These are phyloP conservation scores for Planiliza haematocheilus DNA, from an alignment of 2,113 vertebrate species.

Conservation along the genomic window DNA sequence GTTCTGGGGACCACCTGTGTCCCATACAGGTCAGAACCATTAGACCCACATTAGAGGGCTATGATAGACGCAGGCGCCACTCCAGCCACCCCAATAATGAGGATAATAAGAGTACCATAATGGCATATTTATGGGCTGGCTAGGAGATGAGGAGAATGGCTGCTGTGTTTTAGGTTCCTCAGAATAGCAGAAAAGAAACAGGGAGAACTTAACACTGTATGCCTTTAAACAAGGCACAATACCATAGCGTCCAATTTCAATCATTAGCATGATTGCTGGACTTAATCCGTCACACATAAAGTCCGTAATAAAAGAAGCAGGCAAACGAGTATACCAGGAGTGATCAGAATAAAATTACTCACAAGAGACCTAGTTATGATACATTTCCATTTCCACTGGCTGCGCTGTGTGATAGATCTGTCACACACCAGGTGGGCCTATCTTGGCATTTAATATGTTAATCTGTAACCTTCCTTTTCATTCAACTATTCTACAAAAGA, in stretches of 20 bases:
- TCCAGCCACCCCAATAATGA: constrained; percentile 79
- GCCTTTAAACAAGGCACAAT: constrained; percentile 33
- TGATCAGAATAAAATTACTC: constrained; percentile 70
- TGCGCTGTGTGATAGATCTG: constrained; percentile 65
- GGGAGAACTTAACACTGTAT: constrained; percentile 25
- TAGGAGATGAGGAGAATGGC: constrained; percentile 33
- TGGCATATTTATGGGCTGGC: constrained; percentile 78
- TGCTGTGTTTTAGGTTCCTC: constrained; percentile 45
- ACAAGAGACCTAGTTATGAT: constrained; percentile 66
- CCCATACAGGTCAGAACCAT: constrained; percentile 85
- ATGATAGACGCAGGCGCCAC: constrained; percentile 80
- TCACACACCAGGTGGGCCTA: constrained; percentile 76
- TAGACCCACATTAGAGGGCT: constrained; percentile 83
- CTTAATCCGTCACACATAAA: constrained; percentile 57
- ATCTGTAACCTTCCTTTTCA: constrained; percentile 74
- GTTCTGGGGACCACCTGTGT: constrained; percentile 84
- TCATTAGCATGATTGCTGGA: constrained; percentile 63
- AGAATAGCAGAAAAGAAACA: constrained; percentile 17
- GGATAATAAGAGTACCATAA: constrained; percentile 82
- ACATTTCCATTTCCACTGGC: constrained; percentile 69
- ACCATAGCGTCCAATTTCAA: constrained; percentile 57
- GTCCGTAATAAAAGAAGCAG: constrained; percentile 54
- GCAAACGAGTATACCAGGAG: constrained; percentile 50
- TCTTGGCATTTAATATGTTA: constrained; percentile 79
- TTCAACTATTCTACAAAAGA: constrained; percentile 65